phyloP scores from a whole-genome alignment of 2,888 invertebrate genomes.

The Allolobophora icterica region DNA sequence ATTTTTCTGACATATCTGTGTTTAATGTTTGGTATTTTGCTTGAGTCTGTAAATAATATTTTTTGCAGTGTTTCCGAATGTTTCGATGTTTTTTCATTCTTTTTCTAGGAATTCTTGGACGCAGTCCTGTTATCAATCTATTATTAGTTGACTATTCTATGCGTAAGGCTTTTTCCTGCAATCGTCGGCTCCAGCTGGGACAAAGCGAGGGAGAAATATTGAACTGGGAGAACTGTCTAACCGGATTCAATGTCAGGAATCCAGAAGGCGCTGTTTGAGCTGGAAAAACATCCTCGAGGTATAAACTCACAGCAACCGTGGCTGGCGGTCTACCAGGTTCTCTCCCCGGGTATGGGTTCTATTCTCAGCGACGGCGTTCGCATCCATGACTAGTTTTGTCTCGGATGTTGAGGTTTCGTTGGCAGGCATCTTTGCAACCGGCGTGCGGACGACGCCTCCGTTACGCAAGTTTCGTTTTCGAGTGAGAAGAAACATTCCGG shows the following conservation, averaged over 20 bases:
- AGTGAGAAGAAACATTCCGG: not conserved
- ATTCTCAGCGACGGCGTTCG: not conserved
- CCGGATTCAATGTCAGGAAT: not conserved
- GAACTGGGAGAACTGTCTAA: not conserved
- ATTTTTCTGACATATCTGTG: not conserved
- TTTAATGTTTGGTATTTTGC: not conserved
- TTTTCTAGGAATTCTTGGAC: not conserved
- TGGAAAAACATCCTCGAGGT: conserved; percentile 10
- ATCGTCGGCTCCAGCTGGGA: not conserved
- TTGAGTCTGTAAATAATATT: not conserved
- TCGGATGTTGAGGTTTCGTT: not conserved
- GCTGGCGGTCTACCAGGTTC: not conserved
- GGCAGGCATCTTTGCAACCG: not conserved
- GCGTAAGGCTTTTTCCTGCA: not conserved
- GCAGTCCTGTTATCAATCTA: not conserved
- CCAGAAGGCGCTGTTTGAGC: not conserved
- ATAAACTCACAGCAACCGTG: not conserved
- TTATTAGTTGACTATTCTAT: not conserved
- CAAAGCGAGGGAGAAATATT: not conserved
- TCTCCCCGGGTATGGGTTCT: not conserved
- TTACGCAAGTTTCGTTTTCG: conserved; percentile 14
- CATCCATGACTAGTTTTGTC: not conserved
- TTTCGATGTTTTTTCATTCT: not conserved
- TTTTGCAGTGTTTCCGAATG: not conserved
- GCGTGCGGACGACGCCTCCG: too few relatives aligned